Conservation (phyloP, 2,888 invertebrate species). For the Ypsolopha scabrella region DNA sequence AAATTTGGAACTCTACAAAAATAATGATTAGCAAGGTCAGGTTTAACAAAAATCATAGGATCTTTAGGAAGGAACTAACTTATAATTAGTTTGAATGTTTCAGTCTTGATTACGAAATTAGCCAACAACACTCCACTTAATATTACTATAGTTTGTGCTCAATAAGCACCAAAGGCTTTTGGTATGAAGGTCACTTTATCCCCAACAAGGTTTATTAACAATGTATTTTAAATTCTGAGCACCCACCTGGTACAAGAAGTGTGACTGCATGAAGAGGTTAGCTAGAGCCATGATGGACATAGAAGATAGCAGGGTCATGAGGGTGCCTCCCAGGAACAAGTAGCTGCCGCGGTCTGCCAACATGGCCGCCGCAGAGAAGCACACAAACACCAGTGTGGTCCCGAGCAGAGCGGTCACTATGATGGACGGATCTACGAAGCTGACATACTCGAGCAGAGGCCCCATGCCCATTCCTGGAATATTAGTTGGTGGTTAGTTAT, state of each 20-base stretch:
- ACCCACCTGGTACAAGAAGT: constrained; percentile 80
- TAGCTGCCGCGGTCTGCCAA: constrained; percentile 89
- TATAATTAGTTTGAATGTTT: no score
- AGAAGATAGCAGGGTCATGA: constrained; percentile 85
- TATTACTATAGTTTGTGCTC: background rate
- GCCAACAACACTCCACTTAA: background rate
- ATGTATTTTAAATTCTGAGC: background rate
- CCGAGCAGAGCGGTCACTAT: constrained; percentile 88
- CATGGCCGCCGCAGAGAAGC: constrained; percentile 90
- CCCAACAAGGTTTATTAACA: background rate
- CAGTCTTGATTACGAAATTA: no score
- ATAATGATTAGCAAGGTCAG: no score
- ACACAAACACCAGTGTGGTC: constrained; percentile 90
- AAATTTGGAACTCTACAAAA: no score
- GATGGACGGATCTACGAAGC: constrained; percentile 86
- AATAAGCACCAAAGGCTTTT: no score
- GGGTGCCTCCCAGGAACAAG: constrained; percentile 90
- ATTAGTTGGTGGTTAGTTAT: background rate
- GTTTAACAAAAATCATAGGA: no score
- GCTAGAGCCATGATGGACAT: constrained; percentile 83
- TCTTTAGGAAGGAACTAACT: no score
- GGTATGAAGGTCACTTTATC: background rate
- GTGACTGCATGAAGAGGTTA: constrained; percentile 89
- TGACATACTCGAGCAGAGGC: constrained; percentile 84
- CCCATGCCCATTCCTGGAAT: constrained; percentile 86